phyloP scores from a whole-genome alignment of 2,888 invertebrate species.

The Micropterix aruncella region DNA sequence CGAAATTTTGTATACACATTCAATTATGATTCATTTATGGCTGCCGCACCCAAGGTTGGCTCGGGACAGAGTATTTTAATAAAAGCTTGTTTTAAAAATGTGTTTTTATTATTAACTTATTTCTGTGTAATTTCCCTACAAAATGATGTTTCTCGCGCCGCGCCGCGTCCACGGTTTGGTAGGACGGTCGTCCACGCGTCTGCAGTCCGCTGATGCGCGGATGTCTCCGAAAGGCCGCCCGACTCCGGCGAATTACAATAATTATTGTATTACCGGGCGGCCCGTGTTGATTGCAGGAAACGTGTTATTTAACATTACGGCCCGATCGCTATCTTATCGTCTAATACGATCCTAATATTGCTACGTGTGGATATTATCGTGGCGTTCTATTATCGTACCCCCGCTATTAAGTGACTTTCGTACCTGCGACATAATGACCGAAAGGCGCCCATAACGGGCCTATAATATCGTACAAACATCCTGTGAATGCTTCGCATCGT shows the following conservation, averaged over 20 bases:
- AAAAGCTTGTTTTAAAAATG: too few species aligned
- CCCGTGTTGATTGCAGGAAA: slow-evolving; percentile 37
- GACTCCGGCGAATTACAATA: not conserved
- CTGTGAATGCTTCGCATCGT: too few species aligned
- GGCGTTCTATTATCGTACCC: not conserved
- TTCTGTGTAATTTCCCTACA: too few species aligned
- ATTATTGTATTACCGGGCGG: not conserved
- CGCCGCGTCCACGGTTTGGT: too few species aligned
- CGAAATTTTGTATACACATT: too few species aligned
- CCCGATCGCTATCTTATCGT: slow-evolving; percentile 35
- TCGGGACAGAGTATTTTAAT: too few species aligned
- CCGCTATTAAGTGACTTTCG: not conserved
- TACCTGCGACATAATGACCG: not conserved
- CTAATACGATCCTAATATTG: slow-evolving; percentile 26
- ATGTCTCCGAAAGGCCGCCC: not conserved
- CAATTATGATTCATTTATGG: too few species aligned
- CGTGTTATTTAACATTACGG: slow-evolving; percentile 35
- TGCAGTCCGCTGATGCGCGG: not conserved
- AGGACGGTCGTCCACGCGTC: too few species aligned
- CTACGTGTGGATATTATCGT: slow-evolving; percentile 39
- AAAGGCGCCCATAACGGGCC: not conserved
- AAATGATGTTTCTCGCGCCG: too few species aligned
- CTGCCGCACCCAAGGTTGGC: too few species aligned
- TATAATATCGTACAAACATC: not conserved
- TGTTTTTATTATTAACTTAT: too few species aligned